A percentile compares a stretch with the other conserved stretches of the same genome.
Conservation (phyloP, 1,140 invertebrate genomes). For the Atta cephalotes region DNA sequence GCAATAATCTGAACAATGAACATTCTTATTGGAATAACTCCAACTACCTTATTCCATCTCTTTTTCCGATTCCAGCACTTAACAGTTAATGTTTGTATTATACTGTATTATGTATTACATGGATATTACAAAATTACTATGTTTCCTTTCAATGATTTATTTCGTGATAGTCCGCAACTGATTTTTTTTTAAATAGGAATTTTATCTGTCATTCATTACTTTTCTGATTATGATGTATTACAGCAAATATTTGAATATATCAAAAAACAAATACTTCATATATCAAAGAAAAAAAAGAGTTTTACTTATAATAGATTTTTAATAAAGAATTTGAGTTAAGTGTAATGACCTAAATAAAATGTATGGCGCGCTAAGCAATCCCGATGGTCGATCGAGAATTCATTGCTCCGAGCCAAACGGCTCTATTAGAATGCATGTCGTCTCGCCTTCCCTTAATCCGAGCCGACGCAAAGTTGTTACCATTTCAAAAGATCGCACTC, state of each 20-base stretch:
- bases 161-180: neutral
- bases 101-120: slow-evolving; percentile 2
- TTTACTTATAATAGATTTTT: neutral
- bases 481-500: slow-evolving; percentile 43
- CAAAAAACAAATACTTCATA: neutral
- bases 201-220: neutral
- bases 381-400: slow-evolving; percentile 77
- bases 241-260: neutral
- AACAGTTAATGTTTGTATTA: slow-evolving; percentile 40
- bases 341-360: slow-evolving; percentile 76
- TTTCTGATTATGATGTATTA: neutral
- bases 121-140: neutral
- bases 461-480: slow-evolving; percentile 48
- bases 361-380: slow-evolving; percentile 78
- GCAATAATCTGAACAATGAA: slow-evolving; percentile 79
- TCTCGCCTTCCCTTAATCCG: slow-evolving; percentile 4
- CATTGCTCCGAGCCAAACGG: slow-evolving; percentile 77
- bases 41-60: slow-evolving; percentile 67
- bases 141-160: neutral
- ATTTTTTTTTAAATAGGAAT: neutral
- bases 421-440: slow-evolving; percentile 65
- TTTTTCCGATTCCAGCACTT: slow-evolving; percentile 28
- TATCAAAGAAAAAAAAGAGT: neutral
- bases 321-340: neutral
- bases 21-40: slow-evolving; percentile 77